Base-by-base conservation (phyloP, 1,140 invertebrate species). In the Tetramorium parvispinum region DNA sequence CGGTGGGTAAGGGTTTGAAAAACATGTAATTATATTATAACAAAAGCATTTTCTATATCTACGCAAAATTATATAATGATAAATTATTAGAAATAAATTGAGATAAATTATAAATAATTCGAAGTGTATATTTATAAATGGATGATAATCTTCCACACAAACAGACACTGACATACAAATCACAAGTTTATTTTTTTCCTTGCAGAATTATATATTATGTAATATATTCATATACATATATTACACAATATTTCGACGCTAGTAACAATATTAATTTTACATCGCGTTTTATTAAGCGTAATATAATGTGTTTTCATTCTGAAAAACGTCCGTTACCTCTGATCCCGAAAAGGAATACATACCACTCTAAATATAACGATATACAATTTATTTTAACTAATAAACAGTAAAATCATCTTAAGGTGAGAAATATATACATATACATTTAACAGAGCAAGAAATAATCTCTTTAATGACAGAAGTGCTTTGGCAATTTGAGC, bases 401-500 rank as follows among this genome's bases (percentile, higher is more conserved):
- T 66, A 51, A 27, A 46, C 18, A 37, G 4, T 40, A 27, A 76
- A 43, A 76, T 77, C 24, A 85, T 43, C n/a, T 51, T 37, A 37
- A 18, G 21, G 3, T 32, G 11, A 59, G 16, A 27, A 21, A 75
- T 49, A 32, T 66, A 43, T 63, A 24, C 3, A 46, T 55, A 53
- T 63, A 85, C 16, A 76, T 51, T 63, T 37, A 65, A 53, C 37
- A 68, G 13, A 81, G 2, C 21, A 65, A 3, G 68, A 57, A 21
- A 40, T 85, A 13, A 13, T 32, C 16, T 66, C 3, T 37, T 5
- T 49, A 18, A 85, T 68, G 27, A 49, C 65, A 81, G 3, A 66
- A 51, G 18, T 66, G 21, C 59, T 85, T 85, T 81, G 83, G 8
- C n/a, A 79, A 85, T 79, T 40, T 66, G 11, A 75, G 24, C 6